These are phyloP conservation scores for Yoshiicerus persimilis DNA, from an alignment of 1,140 invertebrate genomes.

Conservation along the genomic window DNA sequence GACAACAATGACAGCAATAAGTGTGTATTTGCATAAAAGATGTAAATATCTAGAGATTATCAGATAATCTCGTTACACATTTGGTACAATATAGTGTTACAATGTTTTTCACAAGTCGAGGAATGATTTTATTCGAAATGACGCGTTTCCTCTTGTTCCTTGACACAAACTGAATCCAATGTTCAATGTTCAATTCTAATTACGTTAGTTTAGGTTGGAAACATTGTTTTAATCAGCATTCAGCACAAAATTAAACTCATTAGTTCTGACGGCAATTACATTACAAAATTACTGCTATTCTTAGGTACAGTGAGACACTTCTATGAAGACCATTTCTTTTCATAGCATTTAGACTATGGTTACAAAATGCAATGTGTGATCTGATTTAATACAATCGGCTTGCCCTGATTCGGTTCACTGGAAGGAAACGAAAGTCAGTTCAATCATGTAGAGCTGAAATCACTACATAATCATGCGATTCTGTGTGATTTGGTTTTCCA, in stretches of 20 bases:
- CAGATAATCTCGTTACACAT: too few relatives aligned
- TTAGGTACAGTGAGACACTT: too few relatives aligned
- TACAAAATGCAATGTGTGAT: background rate
- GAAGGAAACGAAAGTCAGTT: background rate
- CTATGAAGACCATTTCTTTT: too few relatives aligned
- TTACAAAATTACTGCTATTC: too few relatives aligned
- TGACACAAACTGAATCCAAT: background rate
- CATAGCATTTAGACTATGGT: background rate
- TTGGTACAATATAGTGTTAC: too few relatives aligned
- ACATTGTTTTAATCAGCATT: background rate
- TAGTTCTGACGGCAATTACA: background rate
- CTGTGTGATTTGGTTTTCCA: background rate
- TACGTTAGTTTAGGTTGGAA: background rate
- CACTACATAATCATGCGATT: background rate
- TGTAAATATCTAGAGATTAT: too few relatives aligned
- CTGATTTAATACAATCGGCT: background rate
- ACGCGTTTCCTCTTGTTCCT: background rate
- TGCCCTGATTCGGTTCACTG: background rate
- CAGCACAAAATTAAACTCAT: background rate
- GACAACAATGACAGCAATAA: too few relatives aligned
- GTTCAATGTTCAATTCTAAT: background rate
- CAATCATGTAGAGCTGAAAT: background rate
- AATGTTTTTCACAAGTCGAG: too few relatives aligned
- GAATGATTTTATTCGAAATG: too few relatives aligned
- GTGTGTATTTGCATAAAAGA: too few relatives aligned